Percentiles rank a stretch among this genome's conserved stretches.
phyloP scores from a whole-genome alignment of 2,113 vertebrate genomes.

The Thunnus thynnus region DNA sequence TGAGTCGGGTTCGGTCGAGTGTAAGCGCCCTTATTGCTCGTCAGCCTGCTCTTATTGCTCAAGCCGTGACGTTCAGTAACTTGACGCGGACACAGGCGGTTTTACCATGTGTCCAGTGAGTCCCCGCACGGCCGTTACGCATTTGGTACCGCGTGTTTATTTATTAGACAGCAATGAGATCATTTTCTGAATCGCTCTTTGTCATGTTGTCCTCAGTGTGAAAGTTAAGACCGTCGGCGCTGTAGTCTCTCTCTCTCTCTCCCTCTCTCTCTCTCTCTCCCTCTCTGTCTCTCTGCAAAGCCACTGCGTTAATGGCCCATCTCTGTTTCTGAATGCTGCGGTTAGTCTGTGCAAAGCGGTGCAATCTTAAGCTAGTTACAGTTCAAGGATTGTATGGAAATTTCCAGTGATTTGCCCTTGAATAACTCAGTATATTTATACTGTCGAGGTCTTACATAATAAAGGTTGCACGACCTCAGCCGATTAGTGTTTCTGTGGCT shows the following conservation, averaged over 20 bases:
- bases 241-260: conserved; percentile 16
- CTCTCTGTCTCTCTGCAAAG: conserved; percentile 60
- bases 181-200: conserved; percentile 12
- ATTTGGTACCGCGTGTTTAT: conserved; percentile 18
- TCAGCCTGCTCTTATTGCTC: conserved; percentile 78
- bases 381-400: conserved; percentile 36
- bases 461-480: conserved; percentile 66
- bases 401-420: conserved; percentile 31
- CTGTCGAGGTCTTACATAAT: conserved; percentile 68
- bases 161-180: neutral
- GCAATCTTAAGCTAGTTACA: conserved; percentile 44
- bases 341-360: conserved; percentile 27
- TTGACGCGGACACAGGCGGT: conserved; percentile 83
- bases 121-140: conserved; percentile 35
- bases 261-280: conserved; percentile 39
- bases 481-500: conserved; percentile 33
- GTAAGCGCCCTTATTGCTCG: conserved; percentile 83
- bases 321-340: conserved; percentile 66
- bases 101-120: conserved; percentile 72
- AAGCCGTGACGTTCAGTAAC: conserved; percentile 85
- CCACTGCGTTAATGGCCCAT: conserved; percentile 71
- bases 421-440: conserved; percentile 40
- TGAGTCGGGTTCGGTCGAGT: conserved; percentile 82
- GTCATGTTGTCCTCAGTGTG: conserved; percentile 54
- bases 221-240: conserved; percentile 81